phyloP scores from a whole-genome alignment of 1,140 invertebrate species.

The Drosophila takahashii region DNA sequence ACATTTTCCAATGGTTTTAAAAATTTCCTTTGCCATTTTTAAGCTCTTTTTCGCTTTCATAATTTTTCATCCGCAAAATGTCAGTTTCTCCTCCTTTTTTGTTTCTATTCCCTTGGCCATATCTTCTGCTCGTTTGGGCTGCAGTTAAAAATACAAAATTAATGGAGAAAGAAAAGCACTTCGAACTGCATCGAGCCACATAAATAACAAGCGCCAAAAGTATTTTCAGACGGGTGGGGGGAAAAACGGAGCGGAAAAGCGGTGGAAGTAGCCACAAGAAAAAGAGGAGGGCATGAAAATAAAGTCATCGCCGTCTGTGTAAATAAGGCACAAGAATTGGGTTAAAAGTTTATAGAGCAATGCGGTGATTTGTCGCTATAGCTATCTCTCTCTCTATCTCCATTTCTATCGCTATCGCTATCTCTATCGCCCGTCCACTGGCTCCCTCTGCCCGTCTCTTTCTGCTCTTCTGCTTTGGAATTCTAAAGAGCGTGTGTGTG shows the following conservation, averaged over 20 bases:
- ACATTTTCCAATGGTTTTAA: conserved; percentile 6
- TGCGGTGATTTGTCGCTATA: conserved; percentile 68
- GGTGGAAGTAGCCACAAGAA: conserved; percentile 21
- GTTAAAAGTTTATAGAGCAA: conserved; percentile 82
- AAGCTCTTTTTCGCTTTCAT: not conserved
- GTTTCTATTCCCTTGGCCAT: not conserved
- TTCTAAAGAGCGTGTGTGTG: conserved; percentile 4
- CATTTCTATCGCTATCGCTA: conserved; percentile 14
- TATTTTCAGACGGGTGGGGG: conserved; percentile 21
- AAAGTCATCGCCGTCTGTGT: conserved; percentile 70
- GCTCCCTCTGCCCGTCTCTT: not conserved
- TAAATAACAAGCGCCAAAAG: conserved; percentile 50
- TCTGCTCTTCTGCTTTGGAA: not conserved
- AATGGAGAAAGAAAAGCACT: conserved; percentile 46
- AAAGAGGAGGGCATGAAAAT: conserved; percentile 41
- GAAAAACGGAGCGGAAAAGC: not conserved
- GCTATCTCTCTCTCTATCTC: conserved; percentile 12
- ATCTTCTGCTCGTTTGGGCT: conserved; percentile 3
- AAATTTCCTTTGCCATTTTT: not conserved
- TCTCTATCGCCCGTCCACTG: conserved; percentile 2
- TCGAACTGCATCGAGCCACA: conserved; percentile 44
- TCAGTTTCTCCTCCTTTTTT: not conserved
- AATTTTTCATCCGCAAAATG: conserved; percentile 14
- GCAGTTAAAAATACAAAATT: conserved; percentile 51
- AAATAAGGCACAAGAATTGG: conserved; percentile 78